These are phyloP conservation scores for Coptodon bakossiorum DNA, from an alignment of 2,113 vertebrate species.

Conservation along the genomic window DNA sequence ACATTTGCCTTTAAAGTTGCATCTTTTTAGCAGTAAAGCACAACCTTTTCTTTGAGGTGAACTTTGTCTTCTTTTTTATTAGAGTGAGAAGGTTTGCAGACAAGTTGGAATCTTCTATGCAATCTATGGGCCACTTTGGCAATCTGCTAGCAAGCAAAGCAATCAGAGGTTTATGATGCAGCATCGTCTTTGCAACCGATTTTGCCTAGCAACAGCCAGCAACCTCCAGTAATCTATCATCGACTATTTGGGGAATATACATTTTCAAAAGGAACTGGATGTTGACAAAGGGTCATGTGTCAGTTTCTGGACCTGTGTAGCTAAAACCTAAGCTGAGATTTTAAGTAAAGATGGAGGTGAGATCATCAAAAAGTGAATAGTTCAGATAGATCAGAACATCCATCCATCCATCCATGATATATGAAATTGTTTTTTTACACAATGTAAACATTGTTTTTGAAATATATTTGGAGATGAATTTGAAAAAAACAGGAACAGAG, in stretches of 20 bases:
- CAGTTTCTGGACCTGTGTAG: not conserved
- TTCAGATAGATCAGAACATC: not conserved
- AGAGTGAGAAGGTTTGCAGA: not conserved
- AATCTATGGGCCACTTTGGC: not conserved
- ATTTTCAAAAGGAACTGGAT: not conserved
- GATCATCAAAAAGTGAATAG: not conserved
- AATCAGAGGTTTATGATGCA: not conserved
- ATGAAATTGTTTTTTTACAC: accelerated
- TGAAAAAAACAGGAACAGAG: not conserved
- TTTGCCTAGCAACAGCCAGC: not conserved
- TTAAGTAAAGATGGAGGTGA: not conserved
- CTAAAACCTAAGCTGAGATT: not conserved
- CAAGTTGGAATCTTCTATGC: not conserved
- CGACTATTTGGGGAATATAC: not conserved
- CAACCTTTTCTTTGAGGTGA: not conserved
- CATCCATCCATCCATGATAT: not conserved
- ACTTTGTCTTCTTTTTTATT: not conserved
- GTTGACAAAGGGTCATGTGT: not conserved
- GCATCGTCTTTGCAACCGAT: not conserved
- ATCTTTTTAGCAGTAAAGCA: not conserved
- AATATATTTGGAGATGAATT: not conserved
- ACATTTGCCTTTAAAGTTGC: not conserved
- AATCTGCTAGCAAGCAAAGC: not conserved
- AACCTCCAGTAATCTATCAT: not conserved
- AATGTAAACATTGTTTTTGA: not conserved